A percentile compares a stretch with the other conserved stretches of the same genome.
These are phyloP conservation scores for Spatulosminthurus flaviceps DNA, from an alignment of 2,888 invertebrate genomes.

Conservation along the genomic window DNA sequence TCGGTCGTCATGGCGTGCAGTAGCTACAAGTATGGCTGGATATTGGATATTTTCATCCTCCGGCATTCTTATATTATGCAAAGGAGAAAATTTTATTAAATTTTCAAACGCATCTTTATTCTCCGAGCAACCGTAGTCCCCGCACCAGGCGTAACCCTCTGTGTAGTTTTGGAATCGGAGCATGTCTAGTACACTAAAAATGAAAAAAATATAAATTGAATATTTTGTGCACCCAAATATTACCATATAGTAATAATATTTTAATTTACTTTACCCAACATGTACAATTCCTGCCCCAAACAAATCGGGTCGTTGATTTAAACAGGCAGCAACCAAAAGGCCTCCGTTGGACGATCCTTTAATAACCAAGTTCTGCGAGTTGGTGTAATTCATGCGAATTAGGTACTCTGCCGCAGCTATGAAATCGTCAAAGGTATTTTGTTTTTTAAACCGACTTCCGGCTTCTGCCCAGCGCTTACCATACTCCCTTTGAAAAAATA, in stretches of 20 bases:
- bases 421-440: constrained; percentile 30
- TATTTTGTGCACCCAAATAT: background rate
- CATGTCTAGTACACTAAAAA: constrained; percentile 92
- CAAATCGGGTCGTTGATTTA: constrained; percentile 93
- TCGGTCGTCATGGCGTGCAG: constrained; percentile 94
- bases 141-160: constrained; percentile 94
- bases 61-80: constrained; percentile 87
- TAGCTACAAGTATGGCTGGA: constrained; percentile 88
- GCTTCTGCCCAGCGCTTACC: constrained; percentile 23
- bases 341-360: constrained; percentile 34
- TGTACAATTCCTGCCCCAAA: constrained; percentile 92
- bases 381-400: constrained; percentile 29
- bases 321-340: constrained; percentile 74
- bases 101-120: constrained; percentile 85
- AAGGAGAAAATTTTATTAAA: constrained; percentile 86
- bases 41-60: constrained; percentile 72
- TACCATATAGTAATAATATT: background rate
- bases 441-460: constrained; percentile 25
- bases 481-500: constrained; percentile 16
- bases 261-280: constrained; percentile 77
- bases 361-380: constrained; percentile 16
- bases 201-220: constrained; percentile 7
- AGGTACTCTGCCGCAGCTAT: constrained; percentile 34
- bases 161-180: constrained; percentile 97
- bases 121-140: constrained; percentile 94